Conservation (phyloP, 2,113 vertebrate genomes). For the Equus przewalskii region DNA sequence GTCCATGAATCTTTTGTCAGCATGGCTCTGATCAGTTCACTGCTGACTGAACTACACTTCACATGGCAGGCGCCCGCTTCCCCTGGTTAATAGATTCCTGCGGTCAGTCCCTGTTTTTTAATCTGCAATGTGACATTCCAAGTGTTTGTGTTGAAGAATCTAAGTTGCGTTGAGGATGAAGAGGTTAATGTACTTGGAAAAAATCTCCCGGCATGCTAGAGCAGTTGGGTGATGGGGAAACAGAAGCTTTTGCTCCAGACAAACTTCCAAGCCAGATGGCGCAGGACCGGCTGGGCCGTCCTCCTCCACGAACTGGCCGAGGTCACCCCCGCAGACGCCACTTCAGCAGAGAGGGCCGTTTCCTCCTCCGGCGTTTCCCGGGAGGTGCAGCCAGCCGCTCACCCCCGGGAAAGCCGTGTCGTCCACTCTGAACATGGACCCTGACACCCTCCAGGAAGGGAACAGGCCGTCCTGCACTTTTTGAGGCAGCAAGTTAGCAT, state of each 20-base stretch:
- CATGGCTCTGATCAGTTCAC: background rate
- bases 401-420: no score
- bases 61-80: rapidly evolving
- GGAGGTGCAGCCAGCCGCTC: no score
- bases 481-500: no score
- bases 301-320: no score
- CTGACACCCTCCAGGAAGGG: no score
- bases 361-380: no score
- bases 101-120: background rate
- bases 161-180: background rate
- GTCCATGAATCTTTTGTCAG: background rate
- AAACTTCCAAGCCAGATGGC: rapidly evolving
- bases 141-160: no score
- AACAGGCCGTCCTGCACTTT: no score
- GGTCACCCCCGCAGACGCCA: no score
- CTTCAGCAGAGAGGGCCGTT: no score
- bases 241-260: background rate
- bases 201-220: no score
- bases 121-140: background rate
- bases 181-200: background rate
- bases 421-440: no score
- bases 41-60: background rate
- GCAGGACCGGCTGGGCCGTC: background rate
- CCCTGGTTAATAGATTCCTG: background rate
- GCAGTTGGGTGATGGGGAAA: background rate